Conservation (phyloP, 2,888 invertebrate species). For the Neria commutata region DNA sequence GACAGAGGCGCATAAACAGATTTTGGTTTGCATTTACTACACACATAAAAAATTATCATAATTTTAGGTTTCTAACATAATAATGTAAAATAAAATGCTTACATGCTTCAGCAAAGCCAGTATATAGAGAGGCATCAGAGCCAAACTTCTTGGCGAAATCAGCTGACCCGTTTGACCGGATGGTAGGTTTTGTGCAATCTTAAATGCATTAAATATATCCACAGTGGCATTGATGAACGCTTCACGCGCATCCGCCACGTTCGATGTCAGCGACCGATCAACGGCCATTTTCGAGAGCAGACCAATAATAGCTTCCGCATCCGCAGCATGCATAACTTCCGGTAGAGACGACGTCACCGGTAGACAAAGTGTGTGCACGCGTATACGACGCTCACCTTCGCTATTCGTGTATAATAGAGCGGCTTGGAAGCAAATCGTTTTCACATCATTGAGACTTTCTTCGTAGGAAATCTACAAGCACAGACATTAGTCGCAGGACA, state of each 20-base stretch:
- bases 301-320: conserved; percentile 91
- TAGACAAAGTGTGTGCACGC: conserved; percentile 95
- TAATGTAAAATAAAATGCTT: conserved; percentile 53
- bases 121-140: conserved; percentile 86
- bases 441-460: conserved; percentile 83
- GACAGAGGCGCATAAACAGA: background rate
- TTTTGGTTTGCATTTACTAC: background rate
- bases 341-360: conserved; percentile 85
- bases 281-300: conserved; percentile 97
- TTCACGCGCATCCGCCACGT: conserved; percentile 91
- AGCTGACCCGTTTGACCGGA: conserved; percentile 68
- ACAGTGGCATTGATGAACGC: conserved; percentile 94
- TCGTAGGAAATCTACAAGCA: conserved; percentile 73
- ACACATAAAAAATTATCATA: background rate
- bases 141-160: conserved; percentile 76
- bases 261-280: conserved; percentile 85
- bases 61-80: background rate
- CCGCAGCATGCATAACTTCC: conserved; percentile 88
- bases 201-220: conserved; percentile 83
- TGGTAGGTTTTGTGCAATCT: conserved; percentile 70
- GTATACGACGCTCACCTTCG: conserved; percentile 93
- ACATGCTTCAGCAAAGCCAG: conserved; percentile 87
- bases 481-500: too few species aligned
- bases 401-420: conserved; percentile 95
- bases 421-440: conserved; percentile 95